A percentile compares a stretch with the other conserved stretches of the same genome.
Conservation (phyloP, 2,888 invertebrate species). For the Dryadula phaetusa region DNA sequence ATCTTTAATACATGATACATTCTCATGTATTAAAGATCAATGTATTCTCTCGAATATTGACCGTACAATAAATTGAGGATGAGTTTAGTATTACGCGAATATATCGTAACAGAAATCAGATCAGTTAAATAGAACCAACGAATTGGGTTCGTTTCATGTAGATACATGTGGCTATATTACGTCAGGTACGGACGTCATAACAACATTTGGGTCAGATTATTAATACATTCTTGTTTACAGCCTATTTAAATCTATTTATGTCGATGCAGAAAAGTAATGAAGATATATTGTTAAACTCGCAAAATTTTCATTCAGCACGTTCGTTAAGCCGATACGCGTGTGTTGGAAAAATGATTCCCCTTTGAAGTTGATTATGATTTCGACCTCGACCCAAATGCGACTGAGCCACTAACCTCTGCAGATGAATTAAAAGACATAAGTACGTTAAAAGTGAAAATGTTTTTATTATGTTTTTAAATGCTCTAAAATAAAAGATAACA, state of each 20-base stretch:
- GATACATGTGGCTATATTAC: conserved; percentile 60
- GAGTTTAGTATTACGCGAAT: conserved; percentile 32
- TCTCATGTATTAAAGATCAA: too few relatives aligned
- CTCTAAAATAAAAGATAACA: neutral
- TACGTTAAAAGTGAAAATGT: conserved; percentile 20
- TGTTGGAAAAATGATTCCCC: conserved; percentile 30
- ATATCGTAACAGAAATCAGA: conserved; percentile 59
- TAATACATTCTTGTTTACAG: conserved; percentile 71
- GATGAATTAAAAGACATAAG: conserved; percentile 22
- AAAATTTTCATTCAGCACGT: conserved; percentile 45
- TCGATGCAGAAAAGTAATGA: conserved; percentile 49
- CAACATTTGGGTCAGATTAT: conserved; percentile 75
- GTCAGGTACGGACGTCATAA: conserved; percentile 72
- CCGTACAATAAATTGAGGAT: conserved; percentile 20
- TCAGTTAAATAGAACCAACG: conserved; percentile 53
- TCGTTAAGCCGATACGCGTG: conserved; percentile 21
- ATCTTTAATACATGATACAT: too few relatives aligned
- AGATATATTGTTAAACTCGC: conserved; percentile 42
- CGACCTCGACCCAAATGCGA: conserved; percentile 35
- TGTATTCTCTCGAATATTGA: too few relatives aligned
- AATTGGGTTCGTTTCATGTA: conserved; percentile 57
- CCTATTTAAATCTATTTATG: conserved; percentile 70
- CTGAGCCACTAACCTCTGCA: conserved; percentile 19
- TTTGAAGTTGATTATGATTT: conserved; percentile 39
- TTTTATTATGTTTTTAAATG: neutral